Base-by-base conservation (phyloP, 2,113 vertebrate genomes). In the Pampusana beccarii region DNA sequence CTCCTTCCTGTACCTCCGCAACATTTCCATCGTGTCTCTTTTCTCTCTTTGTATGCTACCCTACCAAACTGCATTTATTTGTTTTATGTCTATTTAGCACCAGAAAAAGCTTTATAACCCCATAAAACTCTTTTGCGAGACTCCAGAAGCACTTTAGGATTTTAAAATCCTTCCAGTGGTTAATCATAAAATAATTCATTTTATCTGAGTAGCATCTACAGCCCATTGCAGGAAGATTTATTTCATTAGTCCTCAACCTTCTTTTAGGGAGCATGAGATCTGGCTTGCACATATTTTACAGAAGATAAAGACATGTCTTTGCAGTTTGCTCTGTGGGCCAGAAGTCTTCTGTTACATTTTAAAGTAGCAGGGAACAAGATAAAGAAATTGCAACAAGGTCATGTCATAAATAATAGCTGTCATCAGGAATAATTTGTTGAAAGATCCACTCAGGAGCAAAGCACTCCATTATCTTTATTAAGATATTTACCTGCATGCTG, bases 121-220 rank as follows among this genome's bases (percentile, higher is more conserved):
- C 13, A 46, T 79, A 74, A 87, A 80, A 78, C 26, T 58, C 16
- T 74, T 74, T 6, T 80, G 23, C 38, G 74, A 56, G 31, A 57
- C 56, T 62, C 36, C 50, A 92, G 38, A 95, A 58, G 33, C 18
- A 46, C 29, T 46, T 81, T 2, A 56, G 26, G 11, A 51, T 75
- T 91, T 92, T 67, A 79, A n/a, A 86, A 86, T 46, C 51, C 11
- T 96, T 74, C n/a, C 21, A 66, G 17, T 26, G 18, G 17, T 64
- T 83, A 93, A 91, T 66, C 21, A 83, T 80, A 83, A 88, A 88
- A 60, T 54, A 48, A 88, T 73, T 65, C 79, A 46, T 79, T 88
- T 93, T 57, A 7, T 72, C 40, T 78, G 54, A 92, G 33, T 53
- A 77, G 80, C 64, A 16, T 66, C 54, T 60, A 24, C 14, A 73